These are phyloP conservation scores for Drosophila sturtevanti DNA, from an alignment of 1,140 invertebrate genomes.

Conservation along the genomic window DNA sequence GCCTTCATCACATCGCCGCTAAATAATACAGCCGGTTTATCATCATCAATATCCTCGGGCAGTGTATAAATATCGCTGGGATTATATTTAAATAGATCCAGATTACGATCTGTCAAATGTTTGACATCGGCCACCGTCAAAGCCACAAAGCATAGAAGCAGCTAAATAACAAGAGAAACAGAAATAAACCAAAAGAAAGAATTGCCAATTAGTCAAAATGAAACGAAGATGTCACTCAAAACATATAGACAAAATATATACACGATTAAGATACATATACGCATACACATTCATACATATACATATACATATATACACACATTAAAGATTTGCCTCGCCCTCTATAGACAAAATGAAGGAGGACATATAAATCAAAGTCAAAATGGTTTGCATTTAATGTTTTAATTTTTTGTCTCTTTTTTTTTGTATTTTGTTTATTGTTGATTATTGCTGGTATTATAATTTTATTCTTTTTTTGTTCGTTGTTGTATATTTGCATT, in stretches of 20 bases:
- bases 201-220: not conserved
- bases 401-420: slow-evolving; percentile 20
- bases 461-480: not conserved
- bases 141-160: slow-evolving; percentile 66
- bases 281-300: no score
- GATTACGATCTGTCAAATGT: slow-evolving; percentile 72
- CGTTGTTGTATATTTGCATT: slow-evolving; percentile 6
- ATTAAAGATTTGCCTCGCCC: not conserved
- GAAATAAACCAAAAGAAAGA: not conserved
- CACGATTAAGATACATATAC: no score
- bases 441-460: slow-evolving; percentile 4
- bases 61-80: slow-evolving; percentile 76
- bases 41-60: slow-evolving; percentile 81
- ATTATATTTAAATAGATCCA: slow-evolving; percentile 80
- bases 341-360: not conserved
- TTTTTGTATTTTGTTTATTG: slow-evolving; percentile 6
- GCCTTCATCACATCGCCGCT: slow-evolving; percentile 79
- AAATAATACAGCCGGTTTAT: slow-evolving; percentile 76
- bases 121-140: slow-evolving; percentile 70
- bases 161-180: slow-evolving; percentile 31
- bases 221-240: slow-evolving; percentile 7
- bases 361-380: slow-evolving; percentile 33
- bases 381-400: slow-evolving; percentile 32
- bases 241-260: not conserved
- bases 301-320: not conserved